A percentile compares a stretch with the other conserved stretches of the same genome.
Evolutionary conservation across 2,113 vertebrate genomes (phyloP).

Genomic region (Caracal caracal): DNA sequence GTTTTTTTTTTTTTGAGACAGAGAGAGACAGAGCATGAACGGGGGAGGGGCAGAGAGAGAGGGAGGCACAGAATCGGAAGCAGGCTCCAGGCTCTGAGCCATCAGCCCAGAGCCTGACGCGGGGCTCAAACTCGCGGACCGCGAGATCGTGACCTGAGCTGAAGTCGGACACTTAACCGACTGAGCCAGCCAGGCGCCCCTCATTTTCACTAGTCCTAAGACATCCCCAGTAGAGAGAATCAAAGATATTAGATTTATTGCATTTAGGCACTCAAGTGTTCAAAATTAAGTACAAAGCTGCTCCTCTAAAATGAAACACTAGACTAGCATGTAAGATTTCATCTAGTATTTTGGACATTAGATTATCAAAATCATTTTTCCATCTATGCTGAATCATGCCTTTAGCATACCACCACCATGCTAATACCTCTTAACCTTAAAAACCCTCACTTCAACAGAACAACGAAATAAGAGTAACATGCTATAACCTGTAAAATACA

Average conservation of each 20-base stretch:
- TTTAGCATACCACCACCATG: not conserved
- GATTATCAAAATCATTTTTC: not conserved
- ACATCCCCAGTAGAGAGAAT: not conserved
- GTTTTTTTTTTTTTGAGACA: too few species aligned
- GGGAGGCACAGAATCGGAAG: too few species aligned
- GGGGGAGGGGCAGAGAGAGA: too few species aligned
- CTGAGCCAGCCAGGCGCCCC: too few species aligned
- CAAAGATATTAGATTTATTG: not conserved
- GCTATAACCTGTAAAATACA: not conserved
- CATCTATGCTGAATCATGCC: not conserved
- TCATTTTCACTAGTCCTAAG: not conserved
- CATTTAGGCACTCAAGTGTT: not conserved
- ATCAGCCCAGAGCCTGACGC: too few species aligned
- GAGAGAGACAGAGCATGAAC: too few species aligned
- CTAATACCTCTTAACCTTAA: not conserved
- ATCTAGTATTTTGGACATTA: not conserved
- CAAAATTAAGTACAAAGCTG: not conserved
- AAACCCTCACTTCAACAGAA: not conserved
- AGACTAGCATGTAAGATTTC: not conserved
- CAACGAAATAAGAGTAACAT: not conserved
- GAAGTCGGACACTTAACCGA: too few species aligned
- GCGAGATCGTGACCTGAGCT: too few species aligned
- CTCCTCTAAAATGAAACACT: not conserved
- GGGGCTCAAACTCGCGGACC: too few species aligned
- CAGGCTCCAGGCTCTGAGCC: too few species aligned